A percentile compares a stretch with the other conserved stretches of the same genome.
Evolutionary conservation across 2,113 vertebrate genomes (phyloP).

Genomic region (Macroglossus sobrinus): DNA sequence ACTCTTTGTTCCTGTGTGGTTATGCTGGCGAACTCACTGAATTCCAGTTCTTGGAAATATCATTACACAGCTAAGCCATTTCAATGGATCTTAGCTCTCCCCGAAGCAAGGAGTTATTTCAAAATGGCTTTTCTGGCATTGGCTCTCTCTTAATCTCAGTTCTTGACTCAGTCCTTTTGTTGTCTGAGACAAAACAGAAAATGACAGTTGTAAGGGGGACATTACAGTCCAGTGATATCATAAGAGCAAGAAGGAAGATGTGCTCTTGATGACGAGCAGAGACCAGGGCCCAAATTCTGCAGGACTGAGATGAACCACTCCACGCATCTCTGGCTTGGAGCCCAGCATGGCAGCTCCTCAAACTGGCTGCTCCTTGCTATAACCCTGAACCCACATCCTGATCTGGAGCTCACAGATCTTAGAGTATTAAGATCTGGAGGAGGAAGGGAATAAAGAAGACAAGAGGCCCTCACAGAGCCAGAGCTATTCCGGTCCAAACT

Average conservation of each 20-base stretch:
- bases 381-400: too few species aligned
- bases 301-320: not conserved
- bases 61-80: not conserved
- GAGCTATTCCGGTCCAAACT: not conserved
- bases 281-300: not conserved
- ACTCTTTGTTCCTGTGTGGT: fast-evolving
- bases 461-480: not conserved
- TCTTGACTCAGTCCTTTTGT: not conserved
- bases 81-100: not conserved
- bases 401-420: not conserved
- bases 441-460: not conserved
- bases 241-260: not conserved
- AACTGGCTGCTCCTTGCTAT: not conserved
- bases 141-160: not conserved
- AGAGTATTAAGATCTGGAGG: not conserved
- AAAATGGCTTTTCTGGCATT: not conserved
- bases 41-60: not conserved
- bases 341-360: not conserved
- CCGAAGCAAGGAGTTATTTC: not conserved
- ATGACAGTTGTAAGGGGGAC: not conserved
- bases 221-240: not conserved
- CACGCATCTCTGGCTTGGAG: not conserved
- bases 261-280: not conserved
- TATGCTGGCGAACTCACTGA: not conserved
- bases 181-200: conserved; percentile 11